phyloP scores from a whole-genome alignment of 2,797 vertebrate genomes.

The Valencia hispanica region DNA sequence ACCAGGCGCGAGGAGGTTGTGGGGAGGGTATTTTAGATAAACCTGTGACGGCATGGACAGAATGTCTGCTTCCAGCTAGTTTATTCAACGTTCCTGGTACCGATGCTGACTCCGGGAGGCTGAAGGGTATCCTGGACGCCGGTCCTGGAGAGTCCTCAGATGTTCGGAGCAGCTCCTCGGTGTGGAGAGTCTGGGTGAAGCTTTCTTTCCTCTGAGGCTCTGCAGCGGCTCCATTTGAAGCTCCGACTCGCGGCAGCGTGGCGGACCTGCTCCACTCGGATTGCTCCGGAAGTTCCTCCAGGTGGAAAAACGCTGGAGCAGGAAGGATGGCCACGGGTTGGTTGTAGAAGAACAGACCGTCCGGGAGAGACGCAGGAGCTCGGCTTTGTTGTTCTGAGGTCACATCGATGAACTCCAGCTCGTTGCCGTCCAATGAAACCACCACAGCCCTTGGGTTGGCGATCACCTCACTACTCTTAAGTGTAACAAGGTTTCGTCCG shows the following conservation, averaged over 20 bases:
- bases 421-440: constrained; percentile 27
- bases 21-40: constrained; percentile 83
- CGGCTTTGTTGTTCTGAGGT: constrained; percentile 70
- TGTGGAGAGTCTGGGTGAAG: constrained; percentile 79
- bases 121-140: constrained; percentile 76
- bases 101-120: constrained; percentile 88
- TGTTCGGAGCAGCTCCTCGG: constrained; percentile 61
- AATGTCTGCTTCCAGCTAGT: constrained; percentile 80
- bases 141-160: constrained; percentile 46
- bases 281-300: constrained; percentile 77
- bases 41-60: constrained; percentile 81
- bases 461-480: constrained; percentile 73
- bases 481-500: constrained; percentile 61
- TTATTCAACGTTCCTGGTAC: constrained; percentile 89
- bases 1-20: constrained; percentile 90
- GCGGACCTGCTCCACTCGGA: constrained; percentile 79
- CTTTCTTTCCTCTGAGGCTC: constrained; percentile 75
- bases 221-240: constrained; percentile 68
- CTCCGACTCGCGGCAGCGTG: constrained; percentile 84
- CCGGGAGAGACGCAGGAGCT: constrained; percentile 72
- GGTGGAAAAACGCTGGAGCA: constrained; percentile 81
- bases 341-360: constrained; percentile 84
- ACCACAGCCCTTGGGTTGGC: constrained; percentile 76
- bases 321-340: constrained; percentile 88
- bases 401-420: constrained; percentile 48